Percentiles rank a stretch among this genome's conserved stretches.
phyloP scores from a whole-genome alignment of 1,140 invertebrate species.

The Macrostomum lignano region DNA sequence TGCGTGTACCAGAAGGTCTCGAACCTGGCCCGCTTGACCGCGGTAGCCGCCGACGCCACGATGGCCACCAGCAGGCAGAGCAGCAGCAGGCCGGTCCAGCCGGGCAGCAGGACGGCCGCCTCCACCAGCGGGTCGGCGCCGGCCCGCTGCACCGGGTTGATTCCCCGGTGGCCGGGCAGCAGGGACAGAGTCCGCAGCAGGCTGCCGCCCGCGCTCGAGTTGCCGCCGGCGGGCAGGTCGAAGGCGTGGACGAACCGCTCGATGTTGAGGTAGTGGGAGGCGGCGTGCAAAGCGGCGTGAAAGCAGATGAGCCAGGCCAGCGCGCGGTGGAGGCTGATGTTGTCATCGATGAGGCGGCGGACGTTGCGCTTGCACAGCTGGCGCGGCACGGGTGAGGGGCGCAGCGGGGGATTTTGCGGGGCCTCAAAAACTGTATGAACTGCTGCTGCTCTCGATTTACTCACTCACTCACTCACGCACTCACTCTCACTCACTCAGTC shows the following conservation, averaged over 20 bases:
- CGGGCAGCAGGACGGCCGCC: conserved; percentile 1
- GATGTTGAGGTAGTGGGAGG: conserved; percentile 3
- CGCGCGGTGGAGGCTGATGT: conserved; percentile 19
- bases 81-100: neutral
- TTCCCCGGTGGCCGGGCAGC: neutral
- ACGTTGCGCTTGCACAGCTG: conserved; percentile 16
- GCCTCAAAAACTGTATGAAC: no score
- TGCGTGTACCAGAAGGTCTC: conserved; percentile 27
- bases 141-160: neutral
- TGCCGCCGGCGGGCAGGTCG: no score
- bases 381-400: no score
- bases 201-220: no score
- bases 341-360: conserved; percentile 16
- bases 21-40: conserved; percentile 21
- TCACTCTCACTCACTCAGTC: no score
- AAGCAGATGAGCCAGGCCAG: conserved; percentile 21
- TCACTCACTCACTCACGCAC: no score
- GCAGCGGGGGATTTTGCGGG: no score
- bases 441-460: no score
- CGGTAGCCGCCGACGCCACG: conserved; percentile 22
- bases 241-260: conserved; percentile 2
- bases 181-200: no score
- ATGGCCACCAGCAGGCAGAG: conserved; percentile 16
- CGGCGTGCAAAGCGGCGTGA: conserved; percentile 12
- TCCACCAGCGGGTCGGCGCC: neutral